Evolutionary conservation across 2,113 vertebrate species (phyloP).

Genomic region (Columbina picui): DNA sequence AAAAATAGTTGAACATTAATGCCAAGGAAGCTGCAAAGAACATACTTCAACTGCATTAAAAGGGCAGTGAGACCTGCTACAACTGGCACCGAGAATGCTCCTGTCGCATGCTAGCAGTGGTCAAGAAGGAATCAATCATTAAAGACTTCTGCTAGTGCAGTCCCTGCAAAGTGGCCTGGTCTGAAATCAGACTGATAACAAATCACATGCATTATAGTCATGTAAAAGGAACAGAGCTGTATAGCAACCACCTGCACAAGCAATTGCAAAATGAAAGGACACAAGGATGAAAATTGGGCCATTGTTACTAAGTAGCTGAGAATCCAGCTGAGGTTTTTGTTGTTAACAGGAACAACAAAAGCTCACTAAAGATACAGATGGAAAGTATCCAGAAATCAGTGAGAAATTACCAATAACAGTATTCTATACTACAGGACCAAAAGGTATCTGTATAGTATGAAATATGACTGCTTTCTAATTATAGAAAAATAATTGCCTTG

Average conservation of each 20-base stretch:
- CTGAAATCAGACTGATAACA: conserved; percentile 40
- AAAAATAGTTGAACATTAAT: neutral
- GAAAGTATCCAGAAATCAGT: conserved; percentile 35
- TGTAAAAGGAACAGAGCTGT: conserved; percentile 23
- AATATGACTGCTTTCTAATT: neutral
- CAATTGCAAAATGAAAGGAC: conserved; percentile 72
- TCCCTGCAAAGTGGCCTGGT: neutral
- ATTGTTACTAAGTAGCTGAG: conserved; percentile 74
- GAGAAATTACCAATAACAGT: neutral
- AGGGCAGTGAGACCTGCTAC: neutral
- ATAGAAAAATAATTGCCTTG: neutral
- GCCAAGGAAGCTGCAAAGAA: neutral
- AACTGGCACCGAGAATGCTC: neutral
- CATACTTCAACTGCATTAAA: neutral
- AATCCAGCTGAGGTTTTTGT: conserved; percentile 70
- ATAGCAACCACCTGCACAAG: conserved; percentile 75
- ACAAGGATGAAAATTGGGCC: conserved; percentile 67
- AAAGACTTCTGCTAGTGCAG: neutral
- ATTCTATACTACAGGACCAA: neutral
- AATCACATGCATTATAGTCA: neutral
- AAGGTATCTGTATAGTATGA: neutral
- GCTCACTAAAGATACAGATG: conserved; percentile 49
- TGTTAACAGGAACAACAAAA: conserved; percentile 56
- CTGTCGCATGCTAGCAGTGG: neutral
- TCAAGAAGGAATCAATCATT: neutral